phyloP scores from a whole-genome alignment of 2,113 vertebrate genomes.

The Procavia capensis region DNA sequence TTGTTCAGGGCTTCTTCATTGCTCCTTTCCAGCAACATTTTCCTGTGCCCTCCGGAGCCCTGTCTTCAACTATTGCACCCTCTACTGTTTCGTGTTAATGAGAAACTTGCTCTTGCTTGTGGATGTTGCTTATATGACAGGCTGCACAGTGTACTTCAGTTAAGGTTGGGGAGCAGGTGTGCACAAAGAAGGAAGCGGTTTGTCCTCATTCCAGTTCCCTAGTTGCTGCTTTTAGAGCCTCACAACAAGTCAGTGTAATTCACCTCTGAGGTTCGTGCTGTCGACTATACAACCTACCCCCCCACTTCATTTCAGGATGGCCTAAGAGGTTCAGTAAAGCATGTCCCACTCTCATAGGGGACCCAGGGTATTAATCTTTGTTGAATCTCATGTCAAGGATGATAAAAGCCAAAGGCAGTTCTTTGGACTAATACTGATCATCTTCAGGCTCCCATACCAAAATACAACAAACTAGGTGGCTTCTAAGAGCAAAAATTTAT shows the following conservation, averaged over 20 bases:
- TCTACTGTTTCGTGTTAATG: background rate
- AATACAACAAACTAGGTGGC: background rate
- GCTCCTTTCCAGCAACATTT: background rate
- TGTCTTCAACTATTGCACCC: background rate
- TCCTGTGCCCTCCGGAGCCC: background rate
- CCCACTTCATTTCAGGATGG: background rate
- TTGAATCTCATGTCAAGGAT: background rate
- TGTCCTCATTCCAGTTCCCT: background rate
- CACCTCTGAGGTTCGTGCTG: background rate
- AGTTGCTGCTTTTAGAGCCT: background rate
- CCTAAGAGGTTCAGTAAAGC: background rate
- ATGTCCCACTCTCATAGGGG: background rate
- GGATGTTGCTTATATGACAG: background rate
- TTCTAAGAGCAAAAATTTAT: background rate
- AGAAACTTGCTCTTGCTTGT: background rate
- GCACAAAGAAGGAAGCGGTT: background rate
- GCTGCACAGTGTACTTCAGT: background rate
- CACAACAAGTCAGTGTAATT: too few relatives aligned
- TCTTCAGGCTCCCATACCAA: background rate
- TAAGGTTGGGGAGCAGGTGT: background rate
- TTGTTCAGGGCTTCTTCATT: background rate
- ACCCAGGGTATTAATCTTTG: background rate
- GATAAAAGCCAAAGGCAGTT: background rate
- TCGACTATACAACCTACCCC: background rate
- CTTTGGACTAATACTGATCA: background rate